Percentiles rank a stretch among this genome's conserved stretches.
Evolutionary conservation across 2,113 vertebrate species (phyloP).

Genomic region (Apaloderma vittatum): DNA sequence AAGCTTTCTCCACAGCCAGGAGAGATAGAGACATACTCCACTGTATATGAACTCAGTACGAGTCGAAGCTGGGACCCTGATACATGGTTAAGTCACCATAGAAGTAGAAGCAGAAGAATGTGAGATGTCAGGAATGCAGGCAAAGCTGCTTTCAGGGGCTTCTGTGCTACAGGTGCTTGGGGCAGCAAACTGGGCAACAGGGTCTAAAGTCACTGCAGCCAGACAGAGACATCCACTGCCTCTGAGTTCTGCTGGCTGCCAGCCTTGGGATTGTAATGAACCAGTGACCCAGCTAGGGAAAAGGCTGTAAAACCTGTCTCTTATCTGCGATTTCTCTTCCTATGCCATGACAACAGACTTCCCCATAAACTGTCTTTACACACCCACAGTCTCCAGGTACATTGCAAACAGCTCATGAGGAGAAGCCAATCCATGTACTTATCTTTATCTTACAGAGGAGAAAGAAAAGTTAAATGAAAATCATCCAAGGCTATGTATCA

Average conservation of each 20-base stretch:
- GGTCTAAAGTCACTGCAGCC: neutral
- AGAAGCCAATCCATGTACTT: neutral
- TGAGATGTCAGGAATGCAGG: neutral
- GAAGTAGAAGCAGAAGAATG: neutral
- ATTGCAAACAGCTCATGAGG: neutral
- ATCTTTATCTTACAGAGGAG: neutral
- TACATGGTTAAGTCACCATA: neutral
- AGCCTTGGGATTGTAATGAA: neutral
- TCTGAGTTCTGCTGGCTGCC: neutral
- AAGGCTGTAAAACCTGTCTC: neutral
- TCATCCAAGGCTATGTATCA: neutral
- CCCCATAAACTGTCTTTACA: neutral
- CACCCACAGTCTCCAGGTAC: neutral
- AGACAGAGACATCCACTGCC: neutral
- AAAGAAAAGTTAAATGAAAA: neutral
- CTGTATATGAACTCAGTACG: neutral
- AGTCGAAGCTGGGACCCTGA: neutral
- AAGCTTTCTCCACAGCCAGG: neutral
- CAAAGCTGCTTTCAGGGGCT: neutral
- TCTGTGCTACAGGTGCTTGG: neutral
- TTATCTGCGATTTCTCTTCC: neutral
- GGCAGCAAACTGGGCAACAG: neutral
- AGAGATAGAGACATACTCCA: neutral
- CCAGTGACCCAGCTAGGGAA: neutral
- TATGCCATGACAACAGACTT: neutral